Base-by-base conservation (phyloP, 2,888 invertebrate genomes). In the Dioctria linearis region DNA sequence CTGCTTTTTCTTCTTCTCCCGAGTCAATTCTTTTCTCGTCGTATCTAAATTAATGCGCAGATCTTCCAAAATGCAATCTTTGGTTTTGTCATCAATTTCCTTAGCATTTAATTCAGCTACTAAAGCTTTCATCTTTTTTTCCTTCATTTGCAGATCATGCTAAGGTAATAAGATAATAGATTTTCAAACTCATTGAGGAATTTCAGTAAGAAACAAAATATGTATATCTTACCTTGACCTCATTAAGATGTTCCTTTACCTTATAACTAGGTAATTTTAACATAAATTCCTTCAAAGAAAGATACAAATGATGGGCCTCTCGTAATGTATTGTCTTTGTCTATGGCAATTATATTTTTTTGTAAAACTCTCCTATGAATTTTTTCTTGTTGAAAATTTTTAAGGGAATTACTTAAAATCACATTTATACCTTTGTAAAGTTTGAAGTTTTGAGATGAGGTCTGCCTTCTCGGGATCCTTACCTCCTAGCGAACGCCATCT, bases 401-500 rank as follows among this genome's bases (percentile, higher is more conserved):
- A 25, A 25, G 25, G 25, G 25, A 25, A 25, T 25, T 25, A 25
- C 25, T 25, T 25, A 25, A 25, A 25, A 25, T 25, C 39, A 57
- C n/a, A 54, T 51, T 39, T 46, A 84, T 91, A 94, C 92, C 95
- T 96, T 89, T 97, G 96, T 11, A 97, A 91, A 8, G 94, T 90
- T 83, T 96, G 93, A 11, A 96, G 93, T 88, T 96, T 97, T 85
- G 94, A 93, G 78, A 97, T 91, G 81, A 97, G 91, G 83, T 95
- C 94, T 84, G 94, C 93, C 75, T 93, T 93, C 83, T 93, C 93
- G 0, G 98, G 97, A 90, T 98, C 96, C 13, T 94, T 94, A 37
- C 96, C 97, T 91, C 96, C 94, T 82, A 98, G 90, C 88, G 95
- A 95, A 81, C 98, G 91, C 98, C 98, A 98, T 83, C 96, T 84